A percentile compares a stretch with the other conserved stretches of the same genome.
These are phyloP conservation scores for Nudaria mundana DNA, from an alignment of 2,888 invertebrate genomes.

Conservation along the genomic window DNA sequence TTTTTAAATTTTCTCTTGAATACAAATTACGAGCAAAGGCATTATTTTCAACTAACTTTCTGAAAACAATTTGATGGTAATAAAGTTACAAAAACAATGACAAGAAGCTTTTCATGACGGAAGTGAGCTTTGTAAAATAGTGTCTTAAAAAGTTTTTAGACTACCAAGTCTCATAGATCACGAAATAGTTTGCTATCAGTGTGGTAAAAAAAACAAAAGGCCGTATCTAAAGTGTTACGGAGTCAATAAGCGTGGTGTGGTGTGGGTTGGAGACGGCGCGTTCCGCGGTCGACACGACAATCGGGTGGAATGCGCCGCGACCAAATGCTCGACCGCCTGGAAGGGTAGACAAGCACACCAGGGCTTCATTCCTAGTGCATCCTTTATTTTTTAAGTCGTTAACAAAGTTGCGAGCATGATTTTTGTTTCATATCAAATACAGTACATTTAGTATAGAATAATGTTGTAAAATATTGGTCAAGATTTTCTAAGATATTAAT, in stretches of 20 bases:
- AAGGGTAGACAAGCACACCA: constrained; percentile 29
- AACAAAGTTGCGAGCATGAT: background rate
- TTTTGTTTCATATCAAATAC: too few relatives aligned
- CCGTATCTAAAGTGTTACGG: constrained; percentile 45
- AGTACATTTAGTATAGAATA: too few relatives aligned
- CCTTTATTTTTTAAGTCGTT: constrained; percentile 2
- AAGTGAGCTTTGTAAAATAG: background rate
- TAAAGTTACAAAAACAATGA: background rate
- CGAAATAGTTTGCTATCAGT: constrained; percentile 19
- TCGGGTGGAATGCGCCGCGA: constrained; percentile 53
- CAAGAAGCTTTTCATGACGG: background rate
- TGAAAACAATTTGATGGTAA: background rate
- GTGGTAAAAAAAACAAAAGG: constrained; percentile 39
- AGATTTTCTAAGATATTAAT: too few relatives aligned
- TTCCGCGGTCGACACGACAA: constrained; percentile 42
- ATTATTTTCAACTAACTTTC: background rate
- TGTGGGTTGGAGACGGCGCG: constrained; percentile 48
- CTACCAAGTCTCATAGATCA: constrained; percentile 38
- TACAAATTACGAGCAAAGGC: background rate
- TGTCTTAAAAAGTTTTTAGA: background rate
- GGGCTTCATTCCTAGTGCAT: constrained; percentile 18
- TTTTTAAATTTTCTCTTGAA: background rate
- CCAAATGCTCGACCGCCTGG: constrained; percentile 49
- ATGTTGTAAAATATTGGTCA: too few relatives aligned
- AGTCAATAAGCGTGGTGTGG: constrained; percentile 51